These are phyloP conservation scores for Bellardia bayeri DNA, from an alignment of 2,888 invertebrate species.

Conservation along the genomic window DNA sequence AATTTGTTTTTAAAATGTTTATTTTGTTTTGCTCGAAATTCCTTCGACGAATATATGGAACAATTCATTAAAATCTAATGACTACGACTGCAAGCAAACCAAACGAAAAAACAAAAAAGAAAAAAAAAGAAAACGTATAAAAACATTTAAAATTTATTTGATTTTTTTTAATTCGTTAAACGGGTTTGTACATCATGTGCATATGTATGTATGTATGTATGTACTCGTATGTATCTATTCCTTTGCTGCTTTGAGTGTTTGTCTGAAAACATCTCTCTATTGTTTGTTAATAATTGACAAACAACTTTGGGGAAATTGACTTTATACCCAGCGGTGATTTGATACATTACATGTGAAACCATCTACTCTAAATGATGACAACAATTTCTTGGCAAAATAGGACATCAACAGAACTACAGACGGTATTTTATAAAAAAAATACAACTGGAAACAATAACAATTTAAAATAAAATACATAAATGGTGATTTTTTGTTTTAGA, in stretches of 20 bases:
- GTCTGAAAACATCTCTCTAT: conserved; percentile 18
- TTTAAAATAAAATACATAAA: background rate
- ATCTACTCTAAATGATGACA: conserved; percentile 48
- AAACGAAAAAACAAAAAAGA: background rate
- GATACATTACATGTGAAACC: conserved; percentile 36
- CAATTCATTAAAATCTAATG: conserved; percentile 16
- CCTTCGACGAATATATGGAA: background rate
- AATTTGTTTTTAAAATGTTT: conserved; percentile 25
- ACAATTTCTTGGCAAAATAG: conserved; percentile 41
- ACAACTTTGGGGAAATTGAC: conserved; percentile 59
- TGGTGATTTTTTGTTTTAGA: background rate
- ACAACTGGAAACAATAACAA: conserved; percentile 8
- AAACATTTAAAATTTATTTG: conserved; percentile 24
- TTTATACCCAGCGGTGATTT: conserved; percentile 56
- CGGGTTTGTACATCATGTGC: background rate
- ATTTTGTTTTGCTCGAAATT: background rate
- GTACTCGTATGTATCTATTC: background rate
- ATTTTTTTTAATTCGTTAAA: background rate
- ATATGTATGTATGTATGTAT: too few relatives aligned
- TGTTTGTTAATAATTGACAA: conserved; percentile 64
- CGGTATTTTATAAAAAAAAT: background rate
- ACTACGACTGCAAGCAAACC: background rate
- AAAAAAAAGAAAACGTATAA: background rate
- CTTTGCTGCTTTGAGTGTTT: background rate
- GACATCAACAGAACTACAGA: background rate